Evolutionary conservation across 2,797 vertebrate species (phyloP), one percentile per base, ranked within the genome.

Genomic region (Amblyraja radiata): DNA sequence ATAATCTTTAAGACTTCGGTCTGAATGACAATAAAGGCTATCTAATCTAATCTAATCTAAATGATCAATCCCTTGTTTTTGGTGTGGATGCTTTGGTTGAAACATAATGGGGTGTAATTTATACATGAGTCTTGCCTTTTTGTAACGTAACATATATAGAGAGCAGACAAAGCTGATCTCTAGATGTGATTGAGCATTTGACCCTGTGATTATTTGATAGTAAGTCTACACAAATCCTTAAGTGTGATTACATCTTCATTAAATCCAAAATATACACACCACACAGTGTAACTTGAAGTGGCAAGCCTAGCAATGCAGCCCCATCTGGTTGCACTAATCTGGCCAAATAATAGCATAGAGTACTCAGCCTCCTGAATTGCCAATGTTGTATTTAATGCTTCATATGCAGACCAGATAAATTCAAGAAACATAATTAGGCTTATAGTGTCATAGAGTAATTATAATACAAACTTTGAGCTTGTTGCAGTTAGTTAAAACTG

Each of bases 141-240:
- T 21, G 14, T 3, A 73, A 73, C 16, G 10, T 73, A 73, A 73
- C 71, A 74, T 73, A 39, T 74, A 11, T 5, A 28, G 23, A 73
- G 36, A 54, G 36, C 90, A 74, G 54, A 74, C 46, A 74, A 36
- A n/a, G 10, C 10, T 25, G 39, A 23, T 9, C 36, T 9, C 36
- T 23, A 90, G 88, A 71, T 73, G 18, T 90, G 65, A 90, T 71
- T 90, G 46, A 91, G 28, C 68, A 21, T 25, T 74, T 91, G 90
- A 88, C 54, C 36, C 6, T 90, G 32, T 73, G 32, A 86, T 16
- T 90, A 46, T 73, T 90, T 90, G 68, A 36, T 25, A 39, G 39
- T 46, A 7, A 90, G 25, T 73, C 32, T 36, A 63, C 58, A 65
- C 83, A 88, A 68, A 68, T 36, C 18, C 68, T 73, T 10, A 73